Evolutionary conservation across 2,113 vertebrate species (phyloP).

Genomic region (Neolamprologus fasciatus): DNA sequence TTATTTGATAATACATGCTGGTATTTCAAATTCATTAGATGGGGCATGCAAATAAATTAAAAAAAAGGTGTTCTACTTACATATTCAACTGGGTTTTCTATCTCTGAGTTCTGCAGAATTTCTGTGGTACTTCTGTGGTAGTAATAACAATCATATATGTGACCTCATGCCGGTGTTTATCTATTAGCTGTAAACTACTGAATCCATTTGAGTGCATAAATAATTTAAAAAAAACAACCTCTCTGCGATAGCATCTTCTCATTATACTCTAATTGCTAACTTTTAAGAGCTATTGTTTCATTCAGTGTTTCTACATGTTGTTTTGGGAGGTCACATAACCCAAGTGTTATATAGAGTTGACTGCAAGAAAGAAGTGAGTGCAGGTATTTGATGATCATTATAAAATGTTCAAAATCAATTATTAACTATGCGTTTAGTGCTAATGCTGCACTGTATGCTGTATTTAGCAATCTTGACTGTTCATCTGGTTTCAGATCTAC

Average conservation of each 20-base stretch:
- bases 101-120: not conserved
- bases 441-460: not conserved
- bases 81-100: not conserved
- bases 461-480: not conserved
- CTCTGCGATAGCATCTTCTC: conserved; percentile 2
- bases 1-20: not conserved
- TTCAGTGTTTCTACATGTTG: not conserved
- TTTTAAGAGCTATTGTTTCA: not conserved
- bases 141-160: not conserved
- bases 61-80: not conserved
- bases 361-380: not conserved
- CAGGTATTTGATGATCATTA: not conserved
- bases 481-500: not conserved
- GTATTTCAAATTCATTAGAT: not conserved
- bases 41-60: not conserved
- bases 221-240: conserved; percentile 54
- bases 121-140: not conserved
- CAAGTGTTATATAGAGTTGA: not conserved
- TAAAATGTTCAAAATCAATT: not conserved
- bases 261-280: conserved; percentile 45
- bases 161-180: conserved; percentile 7
- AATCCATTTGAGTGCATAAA: conserved; percentile 60
- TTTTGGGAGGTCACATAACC: not conserved
- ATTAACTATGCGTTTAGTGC: not conserved
- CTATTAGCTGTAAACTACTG: conserved; percentile 22